Conservation (phyloP, 2,888 invertebrate species). For the Taphrorychus bicolor region DNA sequence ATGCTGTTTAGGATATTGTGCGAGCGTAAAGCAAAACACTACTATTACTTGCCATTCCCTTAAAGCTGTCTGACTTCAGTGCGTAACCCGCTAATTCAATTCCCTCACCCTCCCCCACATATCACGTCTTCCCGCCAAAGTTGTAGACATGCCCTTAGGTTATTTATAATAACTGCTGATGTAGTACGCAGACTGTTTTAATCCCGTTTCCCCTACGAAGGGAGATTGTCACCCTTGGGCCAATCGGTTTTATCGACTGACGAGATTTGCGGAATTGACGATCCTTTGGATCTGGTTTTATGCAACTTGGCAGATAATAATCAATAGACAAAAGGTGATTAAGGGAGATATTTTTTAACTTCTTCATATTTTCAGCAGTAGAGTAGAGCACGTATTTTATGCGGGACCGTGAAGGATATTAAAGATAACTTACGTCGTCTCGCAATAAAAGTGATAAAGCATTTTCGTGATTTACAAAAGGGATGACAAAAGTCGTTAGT, state of each 20-base stretch:
- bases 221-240: conserved; percentile 11
- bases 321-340: too few relatives aligned
- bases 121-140: conserved; percentile 21
- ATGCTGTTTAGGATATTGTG: too few relatives aligned
- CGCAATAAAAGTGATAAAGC: conserved; percentile 47
- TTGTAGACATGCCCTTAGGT: conserved; percentile 25
- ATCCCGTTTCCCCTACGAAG: conserved; percentile 6
- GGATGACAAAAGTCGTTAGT: conserved; percentile 47
- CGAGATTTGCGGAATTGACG: conserved; percentile 1
- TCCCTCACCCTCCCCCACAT: conserved; percentile 14
- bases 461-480: conserved; percentile 47
- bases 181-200: conserved; percentile 33
- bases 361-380: conserved; percentile 17
- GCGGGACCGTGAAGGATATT: conserved; percentile 19
- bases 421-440: conserved; percentile 45
- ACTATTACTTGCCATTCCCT: too few relatives aligned
- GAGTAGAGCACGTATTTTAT: conserved; percentile 15
- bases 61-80: neutral
- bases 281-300: too few relatives aligned
- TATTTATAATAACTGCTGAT: conserved; percentile 35
- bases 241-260: conserved; percentile 13
- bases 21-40: too few relatives aligned
- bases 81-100: conserved; percentile 16
- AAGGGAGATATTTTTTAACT: too few relatives aligned
- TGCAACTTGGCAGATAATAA: too few relatives aligned